These are phyloP conservation scores for Eulithis prunata DNA, from an alignment of 2,888 invertebrate species.

Conservation along the genomic window DNA sequence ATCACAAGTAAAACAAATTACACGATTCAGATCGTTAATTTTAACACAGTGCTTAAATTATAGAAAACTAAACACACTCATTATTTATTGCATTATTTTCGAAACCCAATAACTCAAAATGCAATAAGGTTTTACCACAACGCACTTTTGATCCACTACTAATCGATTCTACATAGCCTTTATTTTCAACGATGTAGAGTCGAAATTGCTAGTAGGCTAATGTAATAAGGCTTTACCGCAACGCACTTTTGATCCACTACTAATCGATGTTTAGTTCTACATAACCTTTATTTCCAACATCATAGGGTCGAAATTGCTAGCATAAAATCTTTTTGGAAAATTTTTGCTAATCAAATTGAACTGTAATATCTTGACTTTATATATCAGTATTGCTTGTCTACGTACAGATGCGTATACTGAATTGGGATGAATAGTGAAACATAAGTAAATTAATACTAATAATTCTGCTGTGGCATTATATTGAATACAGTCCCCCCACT, in stretches of 20 bases:
- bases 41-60: constrained; percentile 40
- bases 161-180: background rate
- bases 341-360: no score
- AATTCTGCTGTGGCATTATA: constrained; percentile 42
- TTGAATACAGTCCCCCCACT: constrained; percentile 65
- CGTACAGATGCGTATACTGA: no score
- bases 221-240: constrained; percentile 50
- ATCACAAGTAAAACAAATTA: constrained; percentile 32
- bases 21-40: constrained; percentile 39
- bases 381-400: no score
- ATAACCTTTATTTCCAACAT: no score
- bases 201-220: background rate
- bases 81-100: constrained; percentile 51
- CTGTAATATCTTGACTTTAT: no score
- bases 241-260: constrained; percentile 12
- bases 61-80: constrained; percentile 37
- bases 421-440: background rate
- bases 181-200: no score
- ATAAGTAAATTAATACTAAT: background rate
- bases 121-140: constrained; percentile 50
- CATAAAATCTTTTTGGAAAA: background rate
- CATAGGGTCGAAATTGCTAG: background rate
- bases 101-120: constrained; percentile 50
- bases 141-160: constrained; percentile 12
- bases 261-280: background rate